Base-by-base conservation (phyloP, 2,797 vertebrate genomes). In the Sorex maritimensis region DNA sequence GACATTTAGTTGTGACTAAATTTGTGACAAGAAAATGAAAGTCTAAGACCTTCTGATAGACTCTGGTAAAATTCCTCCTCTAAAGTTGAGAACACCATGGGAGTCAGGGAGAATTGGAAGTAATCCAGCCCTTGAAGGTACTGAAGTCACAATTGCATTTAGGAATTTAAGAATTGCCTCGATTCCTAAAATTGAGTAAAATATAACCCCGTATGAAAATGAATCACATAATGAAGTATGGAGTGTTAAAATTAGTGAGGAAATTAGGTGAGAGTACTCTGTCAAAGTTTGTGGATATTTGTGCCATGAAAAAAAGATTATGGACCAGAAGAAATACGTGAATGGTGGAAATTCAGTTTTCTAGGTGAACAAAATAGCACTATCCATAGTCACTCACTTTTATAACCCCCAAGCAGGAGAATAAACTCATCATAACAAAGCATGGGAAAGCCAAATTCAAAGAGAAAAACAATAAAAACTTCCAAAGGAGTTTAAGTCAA, bases 171-270 rank as follows among this genome's bases (percentile, higher is more conserved):
- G 24, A 67, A 85, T 85, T 26, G 73, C 77, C 74, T 92, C 77
- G 41, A 26, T 74, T 77, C 44, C 41, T 73, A 23, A 85, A 67
- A 68, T 52, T 34, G 30, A 92, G 68, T 90, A 75, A 30, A 85
- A 90, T 28, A 1, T 23, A 46, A 73, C 78, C 92, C 34, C 38
- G 72, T n/a, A 21, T 67, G n/a, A 58, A 87, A 83, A 84, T 41
- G 11, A 92, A 30, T 4, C 71, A 73, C 41, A 38, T 10, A 24
- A 14, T 26, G 63, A 78, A 65, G 30, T 5, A 34, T 12, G n/a
- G 71, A 79, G 23, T 80, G 13, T 63, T 75, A 72, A 68, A 90
- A 71, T 89, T 69, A 81, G 61, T 52, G 61, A 63, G 17, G 46
- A 49, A 80, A 88, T 28, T 4, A 28, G 21, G 55, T 69, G 28